Percentiles rank a stretch among this genome's conserved stretches.
Evolutionary conservation across 2,888 invertebrate genomes (phyloP).

Genomic region (Bugulina stolonifera): DNA sequence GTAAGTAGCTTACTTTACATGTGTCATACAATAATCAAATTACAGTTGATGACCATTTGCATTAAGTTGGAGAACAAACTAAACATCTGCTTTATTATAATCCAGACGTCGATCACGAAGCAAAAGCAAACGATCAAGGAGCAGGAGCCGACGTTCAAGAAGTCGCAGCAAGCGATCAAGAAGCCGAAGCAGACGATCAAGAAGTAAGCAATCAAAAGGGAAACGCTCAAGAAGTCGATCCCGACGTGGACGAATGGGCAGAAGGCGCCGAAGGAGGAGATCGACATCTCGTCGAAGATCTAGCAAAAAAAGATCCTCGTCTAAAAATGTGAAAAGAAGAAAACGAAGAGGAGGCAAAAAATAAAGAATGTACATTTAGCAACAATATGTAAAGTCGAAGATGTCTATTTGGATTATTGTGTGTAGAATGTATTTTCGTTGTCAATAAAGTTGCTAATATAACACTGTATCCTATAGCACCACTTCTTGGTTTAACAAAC

Average conservation of each 20-base stretch:
- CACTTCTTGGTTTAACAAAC: no score
- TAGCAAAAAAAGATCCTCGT: background rate
- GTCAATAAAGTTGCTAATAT: background rate
- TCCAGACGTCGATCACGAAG: background rate
- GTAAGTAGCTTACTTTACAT: constrained; percentile 1
- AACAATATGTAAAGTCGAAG: no score
- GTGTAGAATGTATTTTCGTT: background rate
- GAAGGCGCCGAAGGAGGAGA: background rate
- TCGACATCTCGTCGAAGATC: constrained; percentile 6
- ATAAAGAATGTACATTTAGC: background rate
- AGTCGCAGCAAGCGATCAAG: background rate
- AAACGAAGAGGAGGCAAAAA: background rate
- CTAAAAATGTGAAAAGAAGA: background rate
- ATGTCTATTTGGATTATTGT: background rate
- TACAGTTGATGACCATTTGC: no score
- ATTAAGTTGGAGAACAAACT: no score
- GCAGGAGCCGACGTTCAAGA: background rate
- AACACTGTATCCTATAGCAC: background rate
- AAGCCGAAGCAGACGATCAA: background rate
- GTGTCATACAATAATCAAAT: no score
- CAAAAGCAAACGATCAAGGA: background rate
- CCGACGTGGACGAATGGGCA: background rate
- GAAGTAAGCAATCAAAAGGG: background rate
- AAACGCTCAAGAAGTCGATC: background rate
- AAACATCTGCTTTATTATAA: no score